phyloP scores from a whole-genome alignment of 2,797 vertebrate genomes.

The Coranthus polyacanthus region DNA sequence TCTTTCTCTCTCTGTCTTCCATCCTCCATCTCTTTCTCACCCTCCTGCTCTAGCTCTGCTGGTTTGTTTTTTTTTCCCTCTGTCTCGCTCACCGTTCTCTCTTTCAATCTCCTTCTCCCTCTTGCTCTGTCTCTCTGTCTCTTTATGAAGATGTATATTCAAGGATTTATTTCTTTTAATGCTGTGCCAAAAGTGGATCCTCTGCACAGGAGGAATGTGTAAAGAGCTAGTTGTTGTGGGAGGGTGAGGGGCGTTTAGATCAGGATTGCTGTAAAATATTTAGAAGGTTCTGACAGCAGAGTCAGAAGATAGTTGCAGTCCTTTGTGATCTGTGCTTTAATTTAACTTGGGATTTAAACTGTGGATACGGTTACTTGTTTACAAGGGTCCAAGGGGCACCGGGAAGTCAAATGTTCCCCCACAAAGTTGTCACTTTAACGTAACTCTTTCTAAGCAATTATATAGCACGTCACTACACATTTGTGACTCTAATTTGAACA shows the following conservation, averaged over 20 bases:
- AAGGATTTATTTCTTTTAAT: constrained; percentile 66
- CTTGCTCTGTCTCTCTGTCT: constrained; percentile 28
- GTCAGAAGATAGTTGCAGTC: neutral
- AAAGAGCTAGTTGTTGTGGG: constrained; percentile 39
- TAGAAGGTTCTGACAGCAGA: constrained; percentile 45
- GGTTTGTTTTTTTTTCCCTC: constrained; percentile 1
- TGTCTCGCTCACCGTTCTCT: constrained; percentile 10
- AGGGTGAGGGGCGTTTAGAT: constrained; percentile 46
- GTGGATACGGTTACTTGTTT: constrained; percentile 15
- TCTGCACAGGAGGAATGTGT: constrained; percentile 48
- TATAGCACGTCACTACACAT: constrained; percentile 30
- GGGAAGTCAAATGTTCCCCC: constrained; percentile 26
- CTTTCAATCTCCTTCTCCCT: constrained; percentile 34
- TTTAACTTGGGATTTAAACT: constrained; percentile 2
- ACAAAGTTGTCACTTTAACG: neutral
- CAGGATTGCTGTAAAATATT: constrained; percentile 66
- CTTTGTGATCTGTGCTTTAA: constrained; percentile 32
- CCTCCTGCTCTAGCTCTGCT: constrained; percentile 21
- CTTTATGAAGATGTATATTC: constrained; percentile 61
- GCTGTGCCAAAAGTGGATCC: constrained; percentile 60
- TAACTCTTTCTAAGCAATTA: constrained; percentile 21
- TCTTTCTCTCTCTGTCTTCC: constrained; percentile 18
- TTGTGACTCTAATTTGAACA: constrained; percentile 34
- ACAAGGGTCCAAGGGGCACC: neutral
- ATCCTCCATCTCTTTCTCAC: constrained; percentile 23